Base-by-base conservation (phyloP, 2,113 vertebrate species). In the Bubo blakistoni region DNA sequence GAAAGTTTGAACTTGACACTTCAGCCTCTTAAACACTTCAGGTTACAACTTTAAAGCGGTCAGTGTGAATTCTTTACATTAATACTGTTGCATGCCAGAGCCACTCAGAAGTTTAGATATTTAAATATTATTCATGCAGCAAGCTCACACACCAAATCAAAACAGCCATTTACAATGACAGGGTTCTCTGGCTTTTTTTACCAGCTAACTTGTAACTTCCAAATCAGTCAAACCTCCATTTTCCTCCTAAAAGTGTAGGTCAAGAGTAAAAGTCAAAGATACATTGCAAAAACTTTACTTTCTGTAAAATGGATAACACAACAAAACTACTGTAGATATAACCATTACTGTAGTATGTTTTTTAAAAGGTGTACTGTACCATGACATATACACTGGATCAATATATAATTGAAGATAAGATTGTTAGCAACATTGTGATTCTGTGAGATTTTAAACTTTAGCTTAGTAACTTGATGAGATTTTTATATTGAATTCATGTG, bases 181-280 rank as follows among this genome's bases (percentile, higher is more conserved):
- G n/a, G 24, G 78, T 96, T 71, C 88, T 93, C 79, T 66, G 76
- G 62, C 58, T 92, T 94, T 49, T n/a, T 81, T 90, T 83, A 72
- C 40, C 66, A 82, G 47, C 47, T 86, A 85, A 69, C 82, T 87
- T 95, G 16, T 42, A 92, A 83, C 73, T 96, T 96, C 84, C 94
- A 94, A 86, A 88, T 42, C 79, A 87, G 44, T 67, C 24, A 57
- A 4, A 76, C 8, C 12, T 82, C 32, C 6, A 16, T 29, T 66
- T 65, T 73, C 46, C 21, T 77, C 58, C 49, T 49, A 22, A 25
- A 89, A 72, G 13, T 0, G 6, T 9, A 52, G 15, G 11, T 29
- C 51, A 91, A 29, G 11, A 88, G 16, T 42, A 70, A 36, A 21
- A 79, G 47, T 18, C 10, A 78, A 79, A 79, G 7, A 25, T 3